Base-by-base conservation (phyloP, 2,797 vertebrate genomes). In the Acanthopagrus latus region DNA sequence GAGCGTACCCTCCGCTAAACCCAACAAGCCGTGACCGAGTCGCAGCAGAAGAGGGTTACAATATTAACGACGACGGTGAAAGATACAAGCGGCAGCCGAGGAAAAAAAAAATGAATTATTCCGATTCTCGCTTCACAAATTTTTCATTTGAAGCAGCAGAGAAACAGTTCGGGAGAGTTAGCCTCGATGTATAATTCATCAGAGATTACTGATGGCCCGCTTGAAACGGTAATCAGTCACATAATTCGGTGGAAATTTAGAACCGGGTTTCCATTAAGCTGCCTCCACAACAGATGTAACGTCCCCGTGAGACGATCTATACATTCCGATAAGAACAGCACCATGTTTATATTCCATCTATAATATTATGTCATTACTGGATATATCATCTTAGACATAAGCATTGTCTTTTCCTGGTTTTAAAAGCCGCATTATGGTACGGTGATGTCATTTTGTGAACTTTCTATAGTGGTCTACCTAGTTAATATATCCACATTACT, bases 21-120 rank as follows among this genome's bases (percentile, higher is more conserved):
- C 74, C 79, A 88, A 86, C 86, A 89, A 60, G 73, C 82, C 80
- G 83, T 70, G 83, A 88, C 82, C 67, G 58, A 64, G 64, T 23
- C 48, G 70, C 74, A 78, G 86, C 47, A 74, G 74, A 80, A 51
- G 56, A 72, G 66, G 12, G 55, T 41, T 76, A 87, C 41, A 51
- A 76, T 88, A 89, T 74, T 71, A 87, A 86, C 57, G 60, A 84
- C 38, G 74, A 68, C 17, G 64, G 44, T 17, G 65, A 38, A 9
- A 67, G 52, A 86, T 77, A 72, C 74, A 70, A 79, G 74, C 65
- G n/a, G 67, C 0, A 7, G 59, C 64, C 29, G 29, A 46, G 27
- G 4, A 27, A 66, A 74, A 85, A 46, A 27, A 27, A 66, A 74
- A 85, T 87, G 27, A 87, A 75, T 85, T 57, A 86, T 86, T 72